Percentiles rank a stretch among this genome's conserved stretches.
Evolutionary conservation across 2,113 vertebrate species (phyloP).

Genomic region (Climacteris rufus): DNA sequence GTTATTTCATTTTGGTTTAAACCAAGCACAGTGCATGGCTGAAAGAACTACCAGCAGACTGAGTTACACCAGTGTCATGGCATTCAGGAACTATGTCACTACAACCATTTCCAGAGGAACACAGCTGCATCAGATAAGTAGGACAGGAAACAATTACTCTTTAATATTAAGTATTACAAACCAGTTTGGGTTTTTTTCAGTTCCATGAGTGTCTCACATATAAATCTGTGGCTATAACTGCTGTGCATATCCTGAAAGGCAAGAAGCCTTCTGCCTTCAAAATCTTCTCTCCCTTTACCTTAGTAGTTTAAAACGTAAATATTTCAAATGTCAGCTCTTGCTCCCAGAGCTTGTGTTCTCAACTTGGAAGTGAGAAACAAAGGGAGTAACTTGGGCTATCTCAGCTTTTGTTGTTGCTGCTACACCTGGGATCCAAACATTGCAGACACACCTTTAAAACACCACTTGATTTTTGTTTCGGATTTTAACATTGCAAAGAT

Average conservation of each 20-base stretch:
- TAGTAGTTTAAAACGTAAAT: not conserved
- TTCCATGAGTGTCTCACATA: not conserved
- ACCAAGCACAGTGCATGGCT: not conserved
- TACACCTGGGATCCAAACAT: not conserved
- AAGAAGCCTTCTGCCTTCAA: not conserved
- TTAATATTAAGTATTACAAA: not conserved
- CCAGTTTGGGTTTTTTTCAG: not conserved
- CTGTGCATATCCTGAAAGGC: not conserved
- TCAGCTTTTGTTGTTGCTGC: not conserved
- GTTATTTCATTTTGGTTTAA: not conserved
- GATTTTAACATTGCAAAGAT: not conserved
- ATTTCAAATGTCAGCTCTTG: not conserved
- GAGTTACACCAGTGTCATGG: not conserved
- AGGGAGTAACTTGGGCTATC: not conserved
- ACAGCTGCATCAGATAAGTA: accelerated
- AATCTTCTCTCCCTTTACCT: not conserved
- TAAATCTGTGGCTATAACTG: not conserved
- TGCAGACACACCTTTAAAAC: not conserved
- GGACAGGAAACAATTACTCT: not conserved
- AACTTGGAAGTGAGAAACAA: not conserved
- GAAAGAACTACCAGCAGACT: not conserved
- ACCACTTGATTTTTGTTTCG: not conserved
- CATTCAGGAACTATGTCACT: not conserved
- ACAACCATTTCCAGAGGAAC: not conserved
- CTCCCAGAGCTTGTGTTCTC: not conserved